phyloP scores from a whole-genome alignment of 2,797 vertebrate species.

The Todus mexicanus region DNA sequence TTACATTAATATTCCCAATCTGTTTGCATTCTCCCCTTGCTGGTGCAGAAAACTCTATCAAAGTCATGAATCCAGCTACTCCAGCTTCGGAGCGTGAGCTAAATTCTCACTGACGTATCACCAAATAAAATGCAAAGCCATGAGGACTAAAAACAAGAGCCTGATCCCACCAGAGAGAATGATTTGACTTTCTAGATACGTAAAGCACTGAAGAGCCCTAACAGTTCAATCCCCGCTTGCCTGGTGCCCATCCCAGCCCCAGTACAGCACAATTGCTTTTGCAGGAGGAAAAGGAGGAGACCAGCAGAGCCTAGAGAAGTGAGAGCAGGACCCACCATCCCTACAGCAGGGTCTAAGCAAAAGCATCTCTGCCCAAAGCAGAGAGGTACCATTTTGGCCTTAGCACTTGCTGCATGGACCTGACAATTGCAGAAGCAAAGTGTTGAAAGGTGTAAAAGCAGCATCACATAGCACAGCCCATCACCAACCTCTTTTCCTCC shows the following conservation, averaged over 20 bases:
- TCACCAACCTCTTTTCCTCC: background rate
- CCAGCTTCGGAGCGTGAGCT: background rate
- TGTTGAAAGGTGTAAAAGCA: background rate
- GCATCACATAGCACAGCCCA: fast-evolving
- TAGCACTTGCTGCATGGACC: fast-evolving
- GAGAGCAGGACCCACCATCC: background rate
- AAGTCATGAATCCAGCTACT: background rate
- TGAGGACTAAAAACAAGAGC: background rate
- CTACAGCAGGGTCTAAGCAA: background rate
- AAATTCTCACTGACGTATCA: background rate
- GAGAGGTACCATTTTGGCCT: background rate
- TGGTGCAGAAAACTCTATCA: background rate
- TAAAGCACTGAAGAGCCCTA: background rate
- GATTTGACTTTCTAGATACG: background rate
- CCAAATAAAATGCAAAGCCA: background rate
- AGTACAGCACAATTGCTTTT: background rate
- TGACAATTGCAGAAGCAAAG: background rate
- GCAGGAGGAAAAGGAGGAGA: background rate
- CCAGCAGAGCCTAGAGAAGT: background rate
- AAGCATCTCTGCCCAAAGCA: background rate
- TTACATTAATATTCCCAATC: background rate
- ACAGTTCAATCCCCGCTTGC: fast-evolving
- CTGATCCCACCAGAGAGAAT: background rate
- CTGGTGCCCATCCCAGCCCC: background rate
- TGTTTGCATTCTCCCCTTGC: background rate